phyloP scores from a whole-genome alignment of 2,113 vertebrate species.

The Synchiropus splendidus region DNA sequence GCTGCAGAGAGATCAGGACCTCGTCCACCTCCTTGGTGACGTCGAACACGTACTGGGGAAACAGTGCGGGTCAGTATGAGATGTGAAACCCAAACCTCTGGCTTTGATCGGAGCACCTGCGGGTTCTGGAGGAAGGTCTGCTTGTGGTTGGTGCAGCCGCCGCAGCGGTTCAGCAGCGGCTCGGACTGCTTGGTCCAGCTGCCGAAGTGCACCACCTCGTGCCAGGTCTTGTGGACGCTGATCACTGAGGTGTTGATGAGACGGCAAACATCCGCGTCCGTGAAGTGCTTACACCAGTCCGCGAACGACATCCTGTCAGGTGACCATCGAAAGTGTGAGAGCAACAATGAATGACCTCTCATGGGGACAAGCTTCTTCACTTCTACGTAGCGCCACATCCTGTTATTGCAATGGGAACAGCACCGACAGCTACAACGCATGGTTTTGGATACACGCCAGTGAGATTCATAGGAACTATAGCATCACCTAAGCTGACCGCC shows the following conservation, averaged over 20 bases:
- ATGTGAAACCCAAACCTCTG: too few relatives aligned
- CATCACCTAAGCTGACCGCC: too few relatives aligned
- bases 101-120: slow-evolving; percentile 66
- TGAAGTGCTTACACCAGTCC: slow-evolving; percentile 87
- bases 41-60: slow-evolving; percentile 79
- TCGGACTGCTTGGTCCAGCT: slow-evolving; percentile 76
- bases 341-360: not conserved
- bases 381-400: too few relatives aligned
- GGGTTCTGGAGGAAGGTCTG: slow-evolving; percentile 90
- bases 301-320: slow-evolving; percentile 80
- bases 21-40: slow-evolving; percentile 77
- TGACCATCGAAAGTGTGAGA: not conserved
- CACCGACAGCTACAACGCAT: too few relatives aligned
- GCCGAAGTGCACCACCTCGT: slow-evolving; percentile 69
- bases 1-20: slow-evolving; percentile 81
- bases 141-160: slow-evolving; percentile 83
- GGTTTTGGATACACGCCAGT: too few relatives aligned
- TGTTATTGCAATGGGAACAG: too few relatives aligned
- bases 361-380: too few relatives aligned
- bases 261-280: slow-evolving; percentile 77
- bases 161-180: slow-evolving; percentile 77
- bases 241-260: slow-evolving; percentile 81
- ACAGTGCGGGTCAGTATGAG: not conserved
- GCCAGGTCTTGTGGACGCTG: slow-evolving; percentile 79
- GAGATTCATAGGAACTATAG: too few relatives aligned